phyloP scores from a whole-genome alignment of 2,113 vertebrate species.

The Triplophysa siluroides region DNA sequence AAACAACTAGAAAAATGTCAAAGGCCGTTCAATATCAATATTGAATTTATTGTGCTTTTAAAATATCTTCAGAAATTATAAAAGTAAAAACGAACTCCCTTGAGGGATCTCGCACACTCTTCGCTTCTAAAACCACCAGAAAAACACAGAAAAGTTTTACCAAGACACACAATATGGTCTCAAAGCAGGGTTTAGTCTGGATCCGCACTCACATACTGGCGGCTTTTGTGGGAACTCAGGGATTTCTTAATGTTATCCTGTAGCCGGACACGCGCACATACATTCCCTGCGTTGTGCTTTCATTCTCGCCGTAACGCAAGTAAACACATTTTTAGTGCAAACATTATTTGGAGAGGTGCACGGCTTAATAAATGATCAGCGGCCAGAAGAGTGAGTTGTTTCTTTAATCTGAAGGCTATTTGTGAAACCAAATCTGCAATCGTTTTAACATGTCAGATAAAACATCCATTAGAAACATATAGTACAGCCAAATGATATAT shows the following conservation, averaged over 20 bases:
- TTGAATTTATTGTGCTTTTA: neutral
- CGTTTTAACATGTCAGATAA: neutral
- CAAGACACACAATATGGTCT: slow-evolving; percentile 10
- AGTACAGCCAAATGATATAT: slow-evolving; percentile 3
- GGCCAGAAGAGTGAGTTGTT: neutral
- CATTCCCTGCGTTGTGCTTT: neutral
- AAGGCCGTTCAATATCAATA: neutral
- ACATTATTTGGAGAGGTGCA: neutral
- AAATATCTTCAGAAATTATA: neutral
- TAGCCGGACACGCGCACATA: neutral
- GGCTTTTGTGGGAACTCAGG: neutral
- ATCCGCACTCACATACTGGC: neutral
- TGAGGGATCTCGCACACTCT: neutral
- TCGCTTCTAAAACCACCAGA: neutral
- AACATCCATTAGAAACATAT: neutral
- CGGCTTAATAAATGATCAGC: neutral
- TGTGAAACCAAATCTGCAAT: neutral
- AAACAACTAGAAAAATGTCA: neutral
- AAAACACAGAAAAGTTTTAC: neutral
- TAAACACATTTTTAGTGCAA: neutral
- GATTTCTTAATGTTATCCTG: neutral
- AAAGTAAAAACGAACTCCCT: too few relatives aligned
- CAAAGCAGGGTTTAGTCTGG: neutral
- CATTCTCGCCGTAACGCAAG: neutral
- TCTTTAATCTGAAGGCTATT: slow-evolving; percentile 7